phyloP scores from a whole-genome alignment of 2,888 invertebrate genomes.

The Pollenia labialis region DNA sequence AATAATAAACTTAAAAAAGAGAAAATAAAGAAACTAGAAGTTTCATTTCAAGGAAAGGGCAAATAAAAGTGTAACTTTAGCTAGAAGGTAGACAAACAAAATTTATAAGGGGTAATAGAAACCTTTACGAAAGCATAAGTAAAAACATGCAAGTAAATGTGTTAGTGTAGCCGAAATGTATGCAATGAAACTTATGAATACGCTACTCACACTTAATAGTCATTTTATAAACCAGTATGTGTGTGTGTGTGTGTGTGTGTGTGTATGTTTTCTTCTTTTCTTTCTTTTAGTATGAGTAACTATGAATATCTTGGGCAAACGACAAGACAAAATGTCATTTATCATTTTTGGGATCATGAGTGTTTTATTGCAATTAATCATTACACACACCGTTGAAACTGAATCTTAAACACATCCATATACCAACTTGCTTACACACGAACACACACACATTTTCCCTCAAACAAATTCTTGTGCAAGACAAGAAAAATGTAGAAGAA shows the following conservation, averaged over 20 bases:
- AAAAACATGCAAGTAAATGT: background rate
- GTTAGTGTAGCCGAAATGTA: slow-evolving; percentile 39
- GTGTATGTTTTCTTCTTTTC: background rate
- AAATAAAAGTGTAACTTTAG: slow-evolving; percentile 27
- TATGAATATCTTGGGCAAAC: slow-evolving; percentile 59
- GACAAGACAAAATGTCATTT: slow-evolving; percentile 79
- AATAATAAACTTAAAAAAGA: slow-evolving; percentile 65
- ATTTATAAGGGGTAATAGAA: background rate
- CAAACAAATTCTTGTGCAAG: slow-evolving; percentile 41
- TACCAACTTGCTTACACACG: background rate
- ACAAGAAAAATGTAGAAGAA: slow-evolving; percentile 48
- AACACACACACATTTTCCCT: slow-evolving; percentile 40
- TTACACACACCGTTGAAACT: slow-evolving; percentile 76
- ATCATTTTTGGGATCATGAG: slow-evolving; percentile 82
- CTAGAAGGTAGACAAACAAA: slow-evolving; percentile 48
- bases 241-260: background rate
- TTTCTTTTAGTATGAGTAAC: slow-evolving; percentile 27
- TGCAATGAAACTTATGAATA: slow-evolving; percentile 60
- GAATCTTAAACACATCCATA: slow-evolving; percentile 55
- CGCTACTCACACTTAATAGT: slow-evolving; percentile 36
- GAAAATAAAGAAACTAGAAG: slow-evolving; percentile 36
- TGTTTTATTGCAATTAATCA: slow-evolving; percentile 83
- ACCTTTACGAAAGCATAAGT: background rate
- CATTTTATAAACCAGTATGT: slow-evolving; percentile 10
- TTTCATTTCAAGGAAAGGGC: slow-evolving; percentile 20